Evolutionary conservation across 2,888 invertebrate genomes (phyloP).

Genomic region (Aspidiotus rigidus): DNA sequence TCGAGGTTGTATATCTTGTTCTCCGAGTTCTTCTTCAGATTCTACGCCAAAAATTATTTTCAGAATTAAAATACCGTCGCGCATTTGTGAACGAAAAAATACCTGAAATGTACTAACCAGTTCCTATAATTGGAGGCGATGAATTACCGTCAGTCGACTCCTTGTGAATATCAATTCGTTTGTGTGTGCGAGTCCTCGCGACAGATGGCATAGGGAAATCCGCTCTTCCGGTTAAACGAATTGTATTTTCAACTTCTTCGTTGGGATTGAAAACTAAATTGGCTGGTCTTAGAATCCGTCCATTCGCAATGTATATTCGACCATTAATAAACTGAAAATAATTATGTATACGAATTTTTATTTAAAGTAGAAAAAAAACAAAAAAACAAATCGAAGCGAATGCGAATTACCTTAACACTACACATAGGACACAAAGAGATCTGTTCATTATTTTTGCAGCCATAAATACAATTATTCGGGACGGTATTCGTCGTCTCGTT

Average conservation of each 20-base stretch:
- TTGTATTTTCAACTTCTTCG: slow-evolving; percentile 18
- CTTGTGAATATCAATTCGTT: slow-evolving; percentile 15
- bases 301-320: slow-evolving; percentile 61
- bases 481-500: slow-evolving; percentile 17
- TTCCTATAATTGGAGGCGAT: slow-evolving; percentile 20
- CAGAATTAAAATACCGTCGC: background rate
- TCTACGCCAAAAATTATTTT: background rate
- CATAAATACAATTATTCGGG: slow-evolving; percentile 31
- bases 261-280: slow-evolving; percentile 49
- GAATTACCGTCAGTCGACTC: slow-evolving; percentile 17
- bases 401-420: slow-evolving; percentile 30
- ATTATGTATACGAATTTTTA: slow-evolving; percentile 11
- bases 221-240: slow-evolving; percentile 20
- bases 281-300: slow-evolving; percentile 58
- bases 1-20: slow-evolving; percentile 12
- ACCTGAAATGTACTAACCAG: slow-evolving; percentile 14
- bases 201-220: slow-evolving; percentile 7
- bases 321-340: slow-evolving; percentile 63
- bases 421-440: slow-evolving; percentile 33
- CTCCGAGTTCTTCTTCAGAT: slow-evolving; percentile 28
- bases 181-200: slow-evolving; percentile 9
- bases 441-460: slow-evolving; percentile 23
- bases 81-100: background rate
- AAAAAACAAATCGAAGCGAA: slow-evolving; percentile 2
- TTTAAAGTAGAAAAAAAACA: background rate